A percentile compares a stretch with the other conserved stretches of the same genome.
Conservation (phyloP, 2,797 vertebrate species). For the Petrocephalus sullivani region DNA sequence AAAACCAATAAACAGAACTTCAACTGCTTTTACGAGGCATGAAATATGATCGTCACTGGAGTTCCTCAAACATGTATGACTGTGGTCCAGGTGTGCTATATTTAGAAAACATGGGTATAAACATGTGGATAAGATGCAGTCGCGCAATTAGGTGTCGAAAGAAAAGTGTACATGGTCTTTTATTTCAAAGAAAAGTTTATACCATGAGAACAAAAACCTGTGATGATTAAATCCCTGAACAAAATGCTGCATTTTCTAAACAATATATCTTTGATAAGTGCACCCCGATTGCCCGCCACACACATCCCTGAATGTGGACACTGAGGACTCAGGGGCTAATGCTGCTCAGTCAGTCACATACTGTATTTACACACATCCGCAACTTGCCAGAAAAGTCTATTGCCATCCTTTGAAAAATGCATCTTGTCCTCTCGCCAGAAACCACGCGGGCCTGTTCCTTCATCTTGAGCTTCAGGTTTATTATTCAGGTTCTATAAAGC, state of each 20-base stretch:
- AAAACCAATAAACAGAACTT: slow-evolving; percentile 21
- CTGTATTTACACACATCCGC: slow-evolving; percentile 24
- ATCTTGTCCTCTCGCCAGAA: background rate
- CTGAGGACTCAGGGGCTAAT: background rate
- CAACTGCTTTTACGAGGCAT: slow-evolving; percentile 9
- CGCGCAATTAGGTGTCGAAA: background rate
- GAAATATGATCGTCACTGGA: slow-evolving; percentile 19
- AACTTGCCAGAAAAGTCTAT: slow-evolving; percentile 14
- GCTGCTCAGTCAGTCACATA: slow-evolving; percentile 24
- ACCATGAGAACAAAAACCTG: background rate
- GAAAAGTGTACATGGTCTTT: slow-evolving; percentile 1
- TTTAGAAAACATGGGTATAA: slow-evolving; percentile 3
- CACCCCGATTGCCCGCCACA: background rate
- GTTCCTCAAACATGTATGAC: slow-evolving; percentile 12
- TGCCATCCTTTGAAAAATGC: background rate
- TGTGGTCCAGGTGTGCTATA: slow-evolving; percentile 13
- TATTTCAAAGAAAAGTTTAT: slow-evolving; percentile 5
- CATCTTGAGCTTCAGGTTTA: slow-evolving; percentile 31
- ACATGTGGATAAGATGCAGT: slow-evolving; percentile 19
- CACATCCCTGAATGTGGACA: background rate
- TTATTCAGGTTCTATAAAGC: slow-evolving; percentile 15
- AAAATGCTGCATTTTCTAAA: background rate
- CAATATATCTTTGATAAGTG: slow-evolving; percentile 5
- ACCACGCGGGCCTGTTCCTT: slow-evolving; percentile 4
- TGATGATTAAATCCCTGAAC: background rate